Conservation (phyloP, 37 sponge, comb jelly and placozoan genomes). For the Halichondria panicea region DNA sequence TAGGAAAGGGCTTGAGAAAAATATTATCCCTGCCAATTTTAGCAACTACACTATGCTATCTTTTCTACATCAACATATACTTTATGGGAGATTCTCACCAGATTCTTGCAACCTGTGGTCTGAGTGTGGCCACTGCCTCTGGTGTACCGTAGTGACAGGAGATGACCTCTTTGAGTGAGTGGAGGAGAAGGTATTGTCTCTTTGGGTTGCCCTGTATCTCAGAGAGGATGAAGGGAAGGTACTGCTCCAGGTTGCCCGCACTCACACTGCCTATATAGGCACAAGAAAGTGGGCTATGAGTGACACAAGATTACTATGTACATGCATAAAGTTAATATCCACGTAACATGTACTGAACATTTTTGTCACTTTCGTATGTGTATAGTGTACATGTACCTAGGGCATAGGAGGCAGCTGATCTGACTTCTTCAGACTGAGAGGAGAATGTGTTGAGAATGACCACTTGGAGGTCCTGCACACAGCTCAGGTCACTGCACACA, state of each 20-base stretch:
- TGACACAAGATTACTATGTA: no score
- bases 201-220: constrained; percentile 87
- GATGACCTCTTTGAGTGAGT: constrained; percentile 95
- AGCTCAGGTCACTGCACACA: constrained; percentile 84
- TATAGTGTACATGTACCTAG: constrained; percentile 63
- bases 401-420: constrained; percentile 95
- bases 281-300: background rate
- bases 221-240: constrained; percentile 87
- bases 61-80: no score
- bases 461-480: constrained; percentile 51
- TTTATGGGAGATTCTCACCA: no score
- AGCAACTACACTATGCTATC: background rate
- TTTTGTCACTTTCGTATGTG: no score
- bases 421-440: constrained; percentile 89
- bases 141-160: constrained; percentile 66
- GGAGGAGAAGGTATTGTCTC: constrained; percentile 92
- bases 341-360: background rate
- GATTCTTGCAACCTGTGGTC: constrained; percentile 66
- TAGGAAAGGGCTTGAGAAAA: background rate
- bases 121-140: constrained; percentile 52
- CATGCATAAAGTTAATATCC: background rate
- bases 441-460: constrained; percentile 81
- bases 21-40: background rate
- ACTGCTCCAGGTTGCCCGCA: constrained; percentile 88
- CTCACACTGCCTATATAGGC: constrained; percentile 73